phyloP scores from a whole-genome alignment of 2,888 invertebrate species.

The Protonemura montana region DNA sequence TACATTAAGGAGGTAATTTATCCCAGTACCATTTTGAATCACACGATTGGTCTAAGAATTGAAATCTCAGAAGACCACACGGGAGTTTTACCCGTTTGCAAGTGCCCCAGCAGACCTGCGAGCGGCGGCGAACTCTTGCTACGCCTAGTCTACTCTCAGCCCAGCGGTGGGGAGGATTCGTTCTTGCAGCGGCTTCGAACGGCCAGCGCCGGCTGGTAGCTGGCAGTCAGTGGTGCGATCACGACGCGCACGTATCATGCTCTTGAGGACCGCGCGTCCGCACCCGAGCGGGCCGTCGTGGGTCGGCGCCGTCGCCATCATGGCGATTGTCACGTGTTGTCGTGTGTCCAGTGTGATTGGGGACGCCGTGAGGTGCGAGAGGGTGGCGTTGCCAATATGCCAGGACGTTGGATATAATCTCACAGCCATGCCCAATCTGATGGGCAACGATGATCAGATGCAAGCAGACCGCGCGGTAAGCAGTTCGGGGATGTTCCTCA shows the following conservation, averaged over 20 bases:
- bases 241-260: background rate
- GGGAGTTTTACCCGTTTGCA: no score
- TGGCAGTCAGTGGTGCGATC: background rate
- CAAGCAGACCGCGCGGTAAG: conserved; percentile 82
- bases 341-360: background rate
- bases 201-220: background rate
- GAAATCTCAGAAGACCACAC: no score
- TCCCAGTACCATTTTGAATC: no score
- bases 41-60: no score
- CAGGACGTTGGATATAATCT: conserved; percentile 85
- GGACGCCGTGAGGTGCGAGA: conserved; percentile 70
- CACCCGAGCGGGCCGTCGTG: background rate
- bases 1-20: no score
- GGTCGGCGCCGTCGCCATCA: background rate
- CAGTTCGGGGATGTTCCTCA: conserved; percentile 61
- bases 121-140: background rate
- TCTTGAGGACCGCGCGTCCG: conserved; percentile 23
- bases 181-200: background rate
- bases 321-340: conserved; percentile 27
- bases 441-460: conserved; percentile 81
- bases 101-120: no score
- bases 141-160: background rate
- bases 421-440: conserved; percentile 86
- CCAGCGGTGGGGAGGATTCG: background rate
- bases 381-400: conserved; percentile 80